A percentile compares a stretch with the other conserved stretches of the same genome.
Evolutionary conservation across 92 coral and sea anemone genomes (phyloP).

Genomic region (Heteractis magnifica): DNA sequence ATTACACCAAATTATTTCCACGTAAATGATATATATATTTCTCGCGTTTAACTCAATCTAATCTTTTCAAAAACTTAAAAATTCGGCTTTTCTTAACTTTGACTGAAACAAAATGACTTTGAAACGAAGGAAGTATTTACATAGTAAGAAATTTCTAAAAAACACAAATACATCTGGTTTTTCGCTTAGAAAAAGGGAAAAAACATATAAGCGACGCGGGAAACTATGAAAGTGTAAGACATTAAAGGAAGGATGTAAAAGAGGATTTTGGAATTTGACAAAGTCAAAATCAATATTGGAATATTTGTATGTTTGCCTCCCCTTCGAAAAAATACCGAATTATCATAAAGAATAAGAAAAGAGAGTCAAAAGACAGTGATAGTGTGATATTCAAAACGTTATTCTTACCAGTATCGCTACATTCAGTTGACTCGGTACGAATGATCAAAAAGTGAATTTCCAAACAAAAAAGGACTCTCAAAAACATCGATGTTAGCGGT

Average conservation of each 20-base stretch:
- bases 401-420: conserved; percentile 25
- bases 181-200: background rate
- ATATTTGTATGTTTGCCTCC: background rate
- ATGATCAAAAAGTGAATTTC: background rate
- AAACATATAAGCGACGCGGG: background rate
- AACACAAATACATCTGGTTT: background rate
- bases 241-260: background rate
- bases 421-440: background rate
- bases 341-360: background rate
- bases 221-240: background rate
- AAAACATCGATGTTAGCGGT: background rate
- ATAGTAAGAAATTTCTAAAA: background rate
- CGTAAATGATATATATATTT: background rate
- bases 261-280: background rate
- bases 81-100: background rate
- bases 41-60: background rate
- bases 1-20: no score
- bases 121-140: background rate
- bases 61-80: background rate
- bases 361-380: background rate
- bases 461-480: background rate
- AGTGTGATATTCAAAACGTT: background rate
- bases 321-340: background rate
- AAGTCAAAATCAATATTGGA: background rate
- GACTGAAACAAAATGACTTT: background rate